Base-by-base conservation (phyloP, 1,140 invertebrate species). In the roundworm (Caenorhabditis elegans) region DNA sequence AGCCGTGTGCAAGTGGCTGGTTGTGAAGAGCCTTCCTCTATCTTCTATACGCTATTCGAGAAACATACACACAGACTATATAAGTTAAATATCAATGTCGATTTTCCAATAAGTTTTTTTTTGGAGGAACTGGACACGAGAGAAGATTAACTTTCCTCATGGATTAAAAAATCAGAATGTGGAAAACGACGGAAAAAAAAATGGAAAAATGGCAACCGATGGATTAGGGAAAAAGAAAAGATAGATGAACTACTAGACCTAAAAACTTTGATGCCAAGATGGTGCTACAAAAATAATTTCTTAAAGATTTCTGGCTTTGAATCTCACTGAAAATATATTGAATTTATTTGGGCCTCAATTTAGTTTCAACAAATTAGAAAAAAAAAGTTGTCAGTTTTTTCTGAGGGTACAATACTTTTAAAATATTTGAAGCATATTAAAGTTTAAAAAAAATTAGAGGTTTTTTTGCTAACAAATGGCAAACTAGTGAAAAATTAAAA, bases 41-140 rank as follows among this genome's bases (percentile, higher is more conserved):
- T 70, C 60, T 70, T 70, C 60, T 39, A 70, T 39, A 70, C 60
- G 60, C 39, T 70, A 70, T 70, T 70, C 31, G 60, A 70, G 34
- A 43, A 70, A 70, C 51, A 55, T 8, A 55, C 8, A 49, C 47
- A 49, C 53, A n/a, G n/a, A 60, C 53, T 17, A 34, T 31, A 60
- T 60, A 28, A 26, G n/a, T 28, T 60, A 60, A 60, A 60, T 60
- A 60, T 60, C 53, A 60, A 60, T 60, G 26, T 60, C n/a, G 22
- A 26, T 8, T 53, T 15, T n/a, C n/a, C n/a, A n/a, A n/a, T n/a
- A n/a, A 43, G 39, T 43, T 43, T 5, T 43, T 43, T 43, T 43
- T 43, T 43, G 15, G 39, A 43, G 5, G 39, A 43, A 43, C n/a
- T n/a, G n/a, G n/a, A n/a, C n/a, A n/a, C n/a, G n/a, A n/a, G n/a